These are phyloP conservation scores for Crotophaga sulcirostris DNA, from an alignment of 2,113 vertebrate genomes.

Conservation along the genomic window DNA sequence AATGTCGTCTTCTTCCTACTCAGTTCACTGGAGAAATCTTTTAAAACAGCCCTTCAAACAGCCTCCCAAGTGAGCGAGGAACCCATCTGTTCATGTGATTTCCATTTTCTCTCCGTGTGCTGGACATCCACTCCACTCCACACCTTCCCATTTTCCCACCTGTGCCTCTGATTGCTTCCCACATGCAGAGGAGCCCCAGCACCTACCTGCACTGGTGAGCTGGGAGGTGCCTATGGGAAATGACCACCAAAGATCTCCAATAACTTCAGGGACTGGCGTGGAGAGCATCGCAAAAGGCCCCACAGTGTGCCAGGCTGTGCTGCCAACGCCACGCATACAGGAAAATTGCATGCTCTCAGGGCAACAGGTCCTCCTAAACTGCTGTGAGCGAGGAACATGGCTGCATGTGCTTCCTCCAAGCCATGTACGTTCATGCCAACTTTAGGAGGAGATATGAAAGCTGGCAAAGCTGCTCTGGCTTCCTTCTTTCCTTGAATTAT, in stretches of 20 bases:
- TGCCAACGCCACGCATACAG: accelerated
- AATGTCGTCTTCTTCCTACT: background rate
- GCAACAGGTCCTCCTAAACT: background rate
- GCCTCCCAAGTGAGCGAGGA: background rate
- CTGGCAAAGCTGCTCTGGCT: background rate
- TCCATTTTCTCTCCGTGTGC: background rate
- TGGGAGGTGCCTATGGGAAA: background rate
- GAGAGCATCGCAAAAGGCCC: background rate
- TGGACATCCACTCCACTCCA: accelerated
- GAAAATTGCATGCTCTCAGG: background rate
- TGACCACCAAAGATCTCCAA: background rate
- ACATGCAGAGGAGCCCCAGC: accelerated
- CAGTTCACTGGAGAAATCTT: background rate
- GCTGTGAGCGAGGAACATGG: accelerated
- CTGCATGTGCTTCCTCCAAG: background rate
- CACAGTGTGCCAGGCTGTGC: accelerated
- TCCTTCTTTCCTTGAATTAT: background rate
- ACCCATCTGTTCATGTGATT: background rate
- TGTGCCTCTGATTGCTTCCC: accelerated
- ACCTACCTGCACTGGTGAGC: background rate
- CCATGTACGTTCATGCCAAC: accelerated
- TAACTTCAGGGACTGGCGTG: background rate
- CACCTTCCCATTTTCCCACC: accelerated
- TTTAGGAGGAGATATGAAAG: background rate
- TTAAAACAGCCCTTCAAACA: background rate